Conservation (phyloP, 2,888 invertebrate species). For the Habrosyne pyritoides region DNA sequence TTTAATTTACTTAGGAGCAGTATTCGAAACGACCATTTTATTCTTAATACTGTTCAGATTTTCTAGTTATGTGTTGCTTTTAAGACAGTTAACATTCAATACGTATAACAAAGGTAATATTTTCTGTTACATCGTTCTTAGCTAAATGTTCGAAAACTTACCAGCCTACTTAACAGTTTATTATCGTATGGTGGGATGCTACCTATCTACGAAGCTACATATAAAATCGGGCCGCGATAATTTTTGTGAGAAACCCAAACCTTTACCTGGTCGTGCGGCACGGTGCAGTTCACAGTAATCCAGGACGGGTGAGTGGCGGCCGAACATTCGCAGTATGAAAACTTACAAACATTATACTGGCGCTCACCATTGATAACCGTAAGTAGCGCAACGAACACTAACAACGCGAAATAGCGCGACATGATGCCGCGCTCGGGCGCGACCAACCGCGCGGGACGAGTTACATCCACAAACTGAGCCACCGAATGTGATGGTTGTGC, state of each 20-base stretch:
- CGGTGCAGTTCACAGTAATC: constrained; percentile 86
- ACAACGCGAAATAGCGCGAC: constrained; percentile 66
- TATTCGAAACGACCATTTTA: constrained; percentile 7
- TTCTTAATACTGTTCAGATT: constrained; percentile 15
- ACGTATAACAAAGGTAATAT: constrained; percentile 12
- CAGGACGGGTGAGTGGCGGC: constrained; percentile 82
- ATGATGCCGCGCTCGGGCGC: constrained; percentile 72
- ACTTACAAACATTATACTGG: constrained; percentile 72
- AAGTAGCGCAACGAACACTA: constrained; percentile 80
- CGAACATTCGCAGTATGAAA: constrained; percentile 84
- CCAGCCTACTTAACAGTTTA: constrained; percentile 24
- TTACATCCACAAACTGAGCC: constrained; percentile 64
- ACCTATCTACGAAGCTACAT: too few relatives aligned
- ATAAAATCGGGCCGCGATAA: constrained; percentile 46
- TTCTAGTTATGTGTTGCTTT: not conserved
- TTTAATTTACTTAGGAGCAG: constrained; percentile 30
- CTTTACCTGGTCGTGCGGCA: constrained; percentile 83
- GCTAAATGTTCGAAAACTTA: constrained; percentile 25
- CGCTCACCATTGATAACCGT: constrained; percentile 45
- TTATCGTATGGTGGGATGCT: constrained; percentile 16
- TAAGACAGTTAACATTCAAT: not conserved
- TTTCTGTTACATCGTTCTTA: constrained; percentile 25
- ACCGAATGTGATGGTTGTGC: too few relatives aligned
- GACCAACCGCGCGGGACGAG: constrained; percentile 59
- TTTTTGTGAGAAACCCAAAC: constrained; percentile 58